Percentiles rank a stretch among this genome's conserved stretches.
phyloP scores from a whole-genome alignment of 2,113 vertebrate genomes.

The Thymallus thymallus region DNA sequence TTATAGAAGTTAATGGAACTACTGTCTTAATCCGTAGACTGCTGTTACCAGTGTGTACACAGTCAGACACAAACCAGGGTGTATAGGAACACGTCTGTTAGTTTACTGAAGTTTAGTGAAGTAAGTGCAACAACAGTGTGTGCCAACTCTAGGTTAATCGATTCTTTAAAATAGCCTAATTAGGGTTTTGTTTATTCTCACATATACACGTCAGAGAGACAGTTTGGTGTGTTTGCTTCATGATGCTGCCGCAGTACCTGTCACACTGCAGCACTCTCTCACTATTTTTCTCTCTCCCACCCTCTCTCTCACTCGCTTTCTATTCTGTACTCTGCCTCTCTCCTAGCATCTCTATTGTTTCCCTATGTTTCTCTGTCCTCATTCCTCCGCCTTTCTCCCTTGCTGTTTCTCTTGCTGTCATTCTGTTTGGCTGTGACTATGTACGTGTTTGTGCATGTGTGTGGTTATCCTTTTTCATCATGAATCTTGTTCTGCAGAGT shows the following conservation, averaged over 20 bases:
- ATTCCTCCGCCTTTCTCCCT: background rate
- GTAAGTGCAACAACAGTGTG: too few relatives aligned
- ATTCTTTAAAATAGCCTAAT: background rate
- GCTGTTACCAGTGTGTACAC: constrained; percentile 8
- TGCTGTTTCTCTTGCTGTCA: background rate
- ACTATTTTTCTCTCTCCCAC: background rate
- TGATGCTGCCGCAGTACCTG: constrained; percentile 3
- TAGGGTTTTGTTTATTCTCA: background rate
- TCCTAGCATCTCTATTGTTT: constrained; percentile 8
- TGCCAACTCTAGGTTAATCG: background rate
- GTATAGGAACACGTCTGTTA: background rate
- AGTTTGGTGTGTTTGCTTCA: background rate
- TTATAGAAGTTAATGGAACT: constrained; percentile 40
- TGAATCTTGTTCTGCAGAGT: too few relatives aligned
- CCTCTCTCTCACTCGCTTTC: background rate
- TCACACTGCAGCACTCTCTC: constrained; percentile 8
- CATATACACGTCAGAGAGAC: background rate
- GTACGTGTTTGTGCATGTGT: background rate
- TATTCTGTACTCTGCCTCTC: constrained; percentile 19
- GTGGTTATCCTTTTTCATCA: too few relatives aligned
- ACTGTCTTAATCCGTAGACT: constrained; percentile 52
- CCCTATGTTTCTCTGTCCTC: background rate
- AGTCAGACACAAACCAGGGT: background rate
- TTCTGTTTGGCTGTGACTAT: background rate
- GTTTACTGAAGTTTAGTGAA: background rate